These are phyloP conservation scores for Centruroides vittatus DNA, from an alignment of 1,140 invertebrate species.

Conservation along the genomic window DNA sequence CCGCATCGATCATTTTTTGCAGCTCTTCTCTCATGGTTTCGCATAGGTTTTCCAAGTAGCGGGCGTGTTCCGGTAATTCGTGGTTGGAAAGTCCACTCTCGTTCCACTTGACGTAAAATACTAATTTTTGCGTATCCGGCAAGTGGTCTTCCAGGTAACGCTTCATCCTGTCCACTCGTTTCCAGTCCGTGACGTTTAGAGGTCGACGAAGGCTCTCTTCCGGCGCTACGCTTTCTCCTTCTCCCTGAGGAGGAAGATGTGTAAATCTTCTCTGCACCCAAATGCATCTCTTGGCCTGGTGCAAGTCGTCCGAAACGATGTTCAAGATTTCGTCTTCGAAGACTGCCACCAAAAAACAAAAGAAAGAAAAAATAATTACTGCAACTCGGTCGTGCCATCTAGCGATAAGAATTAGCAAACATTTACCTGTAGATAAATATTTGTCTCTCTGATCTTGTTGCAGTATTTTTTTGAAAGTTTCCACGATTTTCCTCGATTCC, in stretches of 20 bases:
- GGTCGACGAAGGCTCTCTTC: too few species aligned
- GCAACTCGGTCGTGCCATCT: not conserved
- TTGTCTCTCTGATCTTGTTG: conserved; percentile 55
- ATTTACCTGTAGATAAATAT: conserved; percentile 57
- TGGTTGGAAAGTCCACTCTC: conserved; percentile 35
- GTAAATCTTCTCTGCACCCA: conserved; percentile 12
- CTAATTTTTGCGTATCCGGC: conserved; percentile 43
- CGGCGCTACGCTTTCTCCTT: conserved; percentile 6
- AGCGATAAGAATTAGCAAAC: not conserved
- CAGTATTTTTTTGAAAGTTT: conserved; percentile 48
- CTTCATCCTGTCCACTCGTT: conserved; percentile 7
- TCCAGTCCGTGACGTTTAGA: not conserved
- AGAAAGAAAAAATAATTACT: not conserved
- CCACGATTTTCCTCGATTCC: conserved; percentile 45
- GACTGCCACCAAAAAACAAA: conserved; percentile 6
- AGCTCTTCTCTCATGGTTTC: conserved; percentile 23
- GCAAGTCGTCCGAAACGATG: conserved; percentile 10
- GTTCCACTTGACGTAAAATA: conserved; percentile 41
- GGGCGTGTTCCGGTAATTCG: conserved; percentile 38
- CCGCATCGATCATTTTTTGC: conserved; percentile 37
- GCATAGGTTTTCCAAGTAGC: conserved; percentile 43
- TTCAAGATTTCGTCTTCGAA: conserved; percentile 15
- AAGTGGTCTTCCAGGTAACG: conserved; percentile 35
- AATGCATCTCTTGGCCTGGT: conserved; percentile 26
- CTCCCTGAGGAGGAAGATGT: conserved; percentile 9